Conservation (phyloP, 2,113 vertebrate genomes). For the Ginglymostoma cirratum region DNA sequence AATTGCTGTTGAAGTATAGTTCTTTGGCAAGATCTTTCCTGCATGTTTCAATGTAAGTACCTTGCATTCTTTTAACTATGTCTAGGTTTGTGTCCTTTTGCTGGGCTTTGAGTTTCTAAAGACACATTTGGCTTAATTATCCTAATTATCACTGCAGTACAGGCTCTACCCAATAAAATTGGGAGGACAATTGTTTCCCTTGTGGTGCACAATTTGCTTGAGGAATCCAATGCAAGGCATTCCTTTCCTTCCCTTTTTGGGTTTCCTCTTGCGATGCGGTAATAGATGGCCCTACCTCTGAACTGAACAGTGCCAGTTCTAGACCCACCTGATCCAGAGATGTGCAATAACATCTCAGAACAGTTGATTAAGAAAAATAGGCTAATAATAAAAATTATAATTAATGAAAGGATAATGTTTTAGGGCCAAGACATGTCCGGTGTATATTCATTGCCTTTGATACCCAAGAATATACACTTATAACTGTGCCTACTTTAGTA, state of each 20-base stretch:
- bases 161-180: neutral
- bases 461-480: neutral
- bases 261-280: too few species aligned
- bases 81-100: neutral
- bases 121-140: neutral
- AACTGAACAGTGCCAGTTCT: too few species aligned
- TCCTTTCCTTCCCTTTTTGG: too few species aligned
- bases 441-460: neutral
- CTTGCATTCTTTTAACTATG: neutral
- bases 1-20: neutral
- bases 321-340: too few species aligned
- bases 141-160: neutral
- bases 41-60: neutral
- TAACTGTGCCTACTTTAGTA: neutral
- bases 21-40: neutral
- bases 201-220: neutral
- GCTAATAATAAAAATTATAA: too few species aligned
- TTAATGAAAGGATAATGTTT: neutral
- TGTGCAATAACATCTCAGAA: too few species aligned
- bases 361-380: too few species aligned
- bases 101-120: neutral
- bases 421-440: neutral
- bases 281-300: too few species aligned
- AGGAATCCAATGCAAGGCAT: neutral
- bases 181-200: neutral